Evolutionary conservation across 2,888 invertebrate genomes (phyloP), one percentile per base, ranked within the genome.

Genomic region (Glaucopsyche alexis): DNA sequence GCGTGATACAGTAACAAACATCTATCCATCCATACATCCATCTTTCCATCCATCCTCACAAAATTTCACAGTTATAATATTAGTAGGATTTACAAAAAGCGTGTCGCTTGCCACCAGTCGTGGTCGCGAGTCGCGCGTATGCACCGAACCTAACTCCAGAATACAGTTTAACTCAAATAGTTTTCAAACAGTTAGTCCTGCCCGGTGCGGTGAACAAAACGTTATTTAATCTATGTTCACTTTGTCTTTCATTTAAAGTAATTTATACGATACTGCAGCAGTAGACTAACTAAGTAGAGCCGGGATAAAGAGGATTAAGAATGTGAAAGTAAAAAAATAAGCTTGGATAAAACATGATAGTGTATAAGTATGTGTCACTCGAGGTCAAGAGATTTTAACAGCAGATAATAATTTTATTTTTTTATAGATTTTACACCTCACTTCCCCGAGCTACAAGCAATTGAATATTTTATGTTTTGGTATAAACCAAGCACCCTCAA

Each of bases 121-220:
- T 19, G 19, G 19, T 55, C 55, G 9, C 19, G 4, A 19, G 16
- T 6, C 1, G 7, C 52, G 1, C 55, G 11, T 55, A 38, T 60
- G 60, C 14, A 60, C 60, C 60, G 29, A 60, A 29, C 60, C 29
- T 29, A 29, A 19, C 67, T 45, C 67, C 67, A 47, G 47, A 45
- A 67, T 67, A 47, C 67, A 67, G 67, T 67, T 67, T 67, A 67
- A 67, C 67, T 67, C 45, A 45, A 67, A 67, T 67, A 67, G 67
- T 67, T 67, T 45, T 42, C 45, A 47, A 67, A 19, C 67, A 67
- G 67, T 47, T 67, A 67, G 67, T 67, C 67, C 45, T 67, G 19
- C 19, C 47, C 19, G 67, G 67, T 13, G 67, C 67, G 67, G 67
- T 67, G 67, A 14, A 19, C 42, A 67, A 19, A 67, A 67, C 13